Conservation (phyloP, 2,113 vertebrate species). For the Hylia prasina region DNA sequence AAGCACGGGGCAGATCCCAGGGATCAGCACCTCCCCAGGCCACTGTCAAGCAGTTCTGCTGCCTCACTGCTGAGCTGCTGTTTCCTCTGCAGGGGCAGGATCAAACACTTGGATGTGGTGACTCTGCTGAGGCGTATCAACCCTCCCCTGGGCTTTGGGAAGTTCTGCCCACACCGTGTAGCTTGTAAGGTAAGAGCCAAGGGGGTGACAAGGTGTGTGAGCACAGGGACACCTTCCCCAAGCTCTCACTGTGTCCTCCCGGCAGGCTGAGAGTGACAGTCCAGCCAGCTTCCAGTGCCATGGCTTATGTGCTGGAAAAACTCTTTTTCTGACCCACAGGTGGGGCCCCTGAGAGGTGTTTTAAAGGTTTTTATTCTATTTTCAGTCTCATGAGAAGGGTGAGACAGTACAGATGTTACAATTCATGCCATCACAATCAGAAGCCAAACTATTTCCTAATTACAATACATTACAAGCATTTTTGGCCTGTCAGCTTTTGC, state of each 20-base stretch:
- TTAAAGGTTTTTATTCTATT: neutral
- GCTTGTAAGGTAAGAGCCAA: slow-evolving; percentile 85
- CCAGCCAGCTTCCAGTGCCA: neutral
- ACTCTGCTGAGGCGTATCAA: slow-evolving; percentile 92
- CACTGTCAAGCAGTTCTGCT: neutral
- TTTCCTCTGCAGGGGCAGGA: slow-evolving; percentile 81
- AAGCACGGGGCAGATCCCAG: rapidly evolving
- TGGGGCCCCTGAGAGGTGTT: neutral
- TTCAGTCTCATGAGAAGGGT: neutral
- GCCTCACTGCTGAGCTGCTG: neutral
- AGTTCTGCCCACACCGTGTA: slow-evolving; percentile 96
- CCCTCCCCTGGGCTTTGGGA: slow-evolving; percentile 94
- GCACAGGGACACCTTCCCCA: neutral
- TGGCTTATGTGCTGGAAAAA: neutral
- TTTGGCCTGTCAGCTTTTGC: neutral
- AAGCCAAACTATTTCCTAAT: neutral
- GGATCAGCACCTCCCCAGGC: neutral
- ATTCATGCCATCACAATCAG: neutral
- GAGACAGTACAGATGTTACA: neutral
- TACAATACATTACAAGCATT: neutral
- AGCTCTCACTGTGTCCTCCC: neutral
- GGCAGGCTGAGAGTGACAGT: neutral
- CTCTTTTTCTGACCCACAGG: neutral
- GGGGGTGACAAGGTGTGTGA: neutral
- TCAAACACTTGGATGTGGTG: slow-evolving; percentile 97